A percentile compares a stretch with the other conserved stretches of the same genome.
Conservation (phyloP, 2,888 invertebrate genomes). For the Sclerodermus sp. region DNA sequence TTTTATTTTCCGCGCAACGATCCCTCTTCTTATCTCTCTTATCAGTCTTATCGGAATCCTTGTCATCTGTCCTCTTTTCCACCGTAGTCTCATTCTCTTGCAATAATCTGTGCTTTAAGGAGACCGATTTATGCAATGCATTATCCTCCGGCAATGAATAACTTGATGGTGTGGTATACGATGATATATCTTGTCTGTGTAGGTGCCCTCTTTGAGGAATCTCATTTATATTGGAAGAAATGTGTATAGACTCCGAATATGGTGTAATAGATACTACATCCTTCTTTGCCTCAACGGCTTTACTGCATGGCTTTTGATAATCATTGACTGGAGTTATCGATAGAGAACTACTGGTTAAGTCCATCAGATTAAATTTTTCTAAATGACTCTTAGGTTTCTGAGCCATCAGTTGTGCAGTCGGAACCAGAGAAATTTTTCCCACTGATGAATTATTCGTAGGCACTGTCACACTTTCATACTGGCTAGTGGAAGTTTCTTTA, state of each 20-base stretch:
- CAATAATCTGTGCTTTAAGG: conserved; percentile 41
- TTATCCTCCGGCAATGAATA: conserved; percentile 17
- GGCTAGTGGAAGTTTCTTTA: conserved; percentile 18
- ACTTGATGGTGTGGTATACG: conserved; percentile 22
- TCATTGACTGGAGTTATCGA: conserved; percentile 52
- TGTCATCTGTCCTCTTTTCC: conserved; percentile 36
- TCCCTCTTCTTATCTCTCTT: conserved; percentile 30
- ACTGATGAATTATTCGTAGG: conserved; percentile 27
- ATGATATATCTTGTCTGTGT: conserved; percentile 20
- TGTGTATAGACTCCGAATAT: conserved; percentile 36
- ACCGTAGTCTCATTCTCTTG: conserved; percentile 37
- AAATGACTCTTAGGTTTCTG: conserved; percentile 39
- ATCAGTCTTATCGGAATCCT: conserved; percentile 39
- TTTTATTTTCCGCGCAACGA: conserved; percentile 29
- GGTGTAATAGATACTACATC: conserved; percentile 51
- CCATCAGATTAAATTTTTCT: conserved; percentile 49
- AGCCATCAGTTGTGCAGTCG: conserved; percentile 45
- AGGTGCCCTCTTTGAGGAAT: conserved; percentile 26
- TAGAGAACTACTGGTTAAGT: conserved; percentile 46
- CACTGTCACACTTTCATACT: conserved; percentile 18
- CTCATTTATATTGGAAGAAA: conserved; percentile 26
- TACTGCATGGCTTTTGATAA: conserved; percentile 37
- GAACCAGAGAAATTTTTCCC: conserved; percentile 45
- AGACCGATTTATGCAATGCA: conserved; percentile 27
- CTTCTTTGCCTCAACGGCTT: conserved; percentile 40